These are phyloP conservation scores for Neopelma chrysocephalum DNA, from an alignment of 2,797 vertebrate genomes.

Conservation along the genomic window DNA sequence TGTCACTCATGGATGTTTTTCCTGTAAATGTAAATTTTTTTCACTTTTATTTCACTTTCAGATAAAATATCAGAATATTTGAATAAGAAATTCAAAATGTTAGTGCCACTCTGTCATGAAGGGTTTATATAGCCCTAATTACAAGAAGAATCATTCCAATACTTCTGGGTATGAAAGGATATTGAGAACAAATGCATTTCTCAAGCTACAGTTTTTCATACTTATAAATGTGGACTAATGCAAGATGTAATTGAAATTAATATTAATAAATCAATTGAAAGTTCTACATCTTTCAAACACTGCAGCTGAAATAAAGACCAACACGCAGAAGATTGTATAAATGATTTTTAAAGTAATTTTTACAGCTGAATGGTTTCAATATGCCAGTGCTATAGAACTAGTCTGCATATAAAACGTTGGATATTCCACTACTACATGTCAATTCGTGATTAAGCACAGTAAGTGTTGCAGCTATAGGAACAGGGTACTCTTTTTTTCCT, in stretches of 20 bases:
- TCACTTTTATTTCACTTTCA: neutral
- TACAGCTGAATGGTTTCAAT: neutral
- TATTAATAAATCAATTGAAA: neutral
- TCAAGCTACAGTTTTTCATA: neutral
- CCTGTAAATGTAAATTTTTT: neutral
- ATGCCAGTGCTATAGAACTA: neutral
- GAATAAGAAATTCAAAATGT: neutral
- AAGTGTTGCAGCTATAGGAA: neutral
- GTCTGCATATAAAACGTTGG: neutral
- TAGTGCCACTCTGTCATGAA: neutral
- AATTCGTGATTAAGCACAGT: neutral
- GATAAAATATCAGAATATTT: neutral
- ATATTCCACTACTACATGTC: neutral
- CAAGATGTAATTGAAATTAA: neutral
- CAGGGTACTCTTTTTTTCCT: neutral
- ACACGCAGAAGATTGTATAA: neutral
- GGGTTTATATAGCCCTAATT: neutral
- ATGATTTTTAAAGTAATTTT: neutral
- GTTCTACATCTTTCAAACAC: neutral
- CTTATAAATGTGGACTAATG: neutral
- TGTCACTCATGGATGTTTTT: neutral
- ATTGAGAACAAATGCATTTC: neutral
- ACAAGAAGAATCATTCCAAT: neutral
- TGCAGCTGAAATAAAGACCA: neutral
- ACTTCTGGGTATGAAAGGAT: neutral